phyloP scores from a whole-genome alignment of 2,888 invertebrate species.

The Drosophila imparisetae region DNA sequence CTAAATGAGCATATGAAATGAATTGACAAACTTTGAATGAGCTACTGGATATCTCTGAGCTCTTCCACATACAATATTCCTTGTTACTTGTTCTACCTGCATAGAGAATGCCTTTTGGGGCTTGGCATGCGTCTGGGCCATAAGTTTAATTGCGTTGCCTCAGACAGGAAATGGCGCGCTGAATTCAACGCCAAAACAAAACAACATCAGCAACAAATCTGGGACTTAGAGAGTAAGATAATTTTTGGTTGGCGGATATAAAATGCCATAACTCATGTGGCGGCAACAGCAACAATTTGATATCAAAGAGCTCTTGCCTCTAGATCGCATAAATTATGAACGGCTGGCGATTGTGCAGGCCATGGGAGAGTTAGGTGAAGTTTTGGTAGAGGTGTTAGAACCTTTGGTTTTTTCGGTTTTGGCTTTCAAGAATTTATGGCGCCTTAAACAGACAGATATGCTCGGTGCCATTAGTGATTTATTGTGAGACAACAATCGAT shows the following conservation, averaged over 20 bases:
- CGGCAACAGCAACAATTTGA: conserved; percentile 69
- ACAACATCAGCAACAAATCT: conserved; percentile 28
- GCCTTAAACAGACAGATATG: conserved; percentile 72
- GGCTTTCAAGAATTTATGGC: conserved; percentile 70
- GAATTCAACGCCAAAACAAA: conserved; percentile 16
- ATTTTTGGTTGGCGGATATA: conserved; percentile 68
- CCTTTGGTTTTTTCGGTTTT: conserved; percentile 47
- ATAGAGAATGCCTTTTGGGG: conserved; percentile 9
- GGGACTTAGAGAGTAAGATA: conserved; percentile 32
- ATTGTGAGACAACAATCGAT: conserved; percentile 71
- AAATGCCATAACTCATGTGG: conserved; percentile 69
- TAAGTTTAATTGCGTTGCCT: conserved; percentile 44
- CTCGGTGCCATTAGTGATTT: conserved; percentile 73
- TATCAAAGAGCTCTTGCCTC: conserved; percentile 65
- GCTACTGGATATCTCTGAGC: not conserved
- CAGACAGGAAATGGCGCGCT: conserved; percentile 47
- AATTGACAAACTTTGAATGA: not conserved
- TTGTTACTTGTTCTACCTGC: conserved; percentile 21
- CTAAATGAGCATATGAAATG: not conserved
- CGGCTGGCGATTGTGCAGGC: conserved; percentile 46
- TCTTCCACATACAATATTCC: not conserved
- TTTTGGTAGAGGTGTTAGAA: conserved; percentile 69
- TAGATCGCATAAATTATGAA: conserved; percentile 73
- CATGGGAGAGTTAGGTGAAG: conserved; percentile 19
- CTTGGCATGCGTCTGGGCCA: conserved; percentile 41